Evolutionary conservation across 1,140 invertebrate genomes (phyloP), one percentile per base, ranked within the genome.

Genomic region (Drosophila ficusphila): DNA sequence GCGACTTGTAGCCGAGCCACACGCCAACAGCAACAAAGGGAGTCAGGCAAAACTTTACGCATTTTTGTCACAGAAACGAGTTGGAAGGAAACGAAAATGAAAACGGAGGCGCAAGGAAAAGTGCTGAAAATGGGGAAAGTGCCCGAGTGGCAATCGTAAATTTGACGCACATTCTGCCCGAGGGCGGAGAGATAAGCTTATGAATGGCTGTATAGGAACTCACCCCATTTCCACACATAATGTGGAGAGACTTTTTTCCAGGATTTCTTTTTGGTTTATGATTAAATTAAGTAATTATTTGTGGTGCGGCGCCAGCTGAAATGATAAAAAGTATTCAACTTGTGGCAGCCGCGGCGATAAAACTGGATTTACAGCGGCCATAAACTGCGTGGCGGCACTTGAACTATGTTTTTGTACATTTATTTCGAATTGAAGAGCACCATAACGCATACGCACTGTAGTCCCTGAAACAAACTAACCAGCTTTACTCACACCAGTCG

Each of bases 201-300:
- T 60, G 65, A 85, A 85, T 86, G 76, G 74, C 57, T 85, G 65
- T 85, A 85, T 86, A 79, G 86, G 79, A 79, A 79, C 64, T 62
- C 56, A 42, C 56, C 29, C 42, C 39, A 36, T 23, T 7, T 8
- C n/a, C 9, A n/a, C 73, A 44, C 19, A 65, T 64, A 58, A 58
- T 74, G 60, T 69, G 62, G 47, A 64, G 53, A 31, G 29, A 23
- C 51, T 53, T 57, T 57, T 62, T 52, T 27, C n/a, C 42, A 46
- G 54, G 14, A 71, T 64, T 58, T 48, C 79, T 39, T 56, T 56
- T 81, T 69, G 62, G 58, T 71, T 81, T 86, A 76, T 88, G 82
- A 67, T 88, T 78, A 77, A 86, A 88, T 86, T 74, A 88, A 86
- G 82, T 86, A 86, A 86, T 86, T 86, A 82, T 82, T 86, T 86